Evolutionary conservation across 2,797 vertebrate species (phyloP), one percentile per base, ranked within the genome.

Genomic region (Poecilia wingei): DNA sequence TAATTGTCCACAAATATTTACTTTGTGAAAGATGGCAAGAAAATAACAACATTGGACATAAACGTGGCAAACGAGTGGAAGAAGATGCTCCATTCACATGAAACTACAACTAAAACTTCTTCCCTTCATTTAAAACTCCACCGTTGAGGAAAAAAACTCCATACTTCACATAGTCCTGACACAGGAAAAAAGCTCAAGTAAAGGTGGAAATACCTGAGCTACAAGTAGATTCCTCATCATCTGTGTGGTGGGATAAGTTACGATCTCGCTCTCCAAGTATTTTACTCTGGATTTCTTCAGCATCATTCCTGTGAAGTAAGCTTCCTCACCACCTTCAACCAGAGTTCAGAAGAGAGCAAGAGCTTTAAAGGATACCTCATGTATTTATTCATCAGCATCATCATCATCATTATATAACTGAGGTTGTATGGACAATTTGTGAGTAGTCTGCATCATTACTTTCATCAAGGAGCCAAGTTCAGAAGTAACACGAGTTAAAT

Each of bases 161-260:
- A n/a, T 7, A 61, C 13, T 6, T 2, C 28, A 31, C 13, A 16
- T 3, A 33, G 59, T 18, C 28, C 59, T 7, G 12, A 33, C 16
- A 18, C 18, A 36, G 18, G 3, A 20, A 69, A 68, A 39, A 33
- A 22, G 25, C 8, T 41, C 1, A 70, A 25, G 12, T n/a, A 22
- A 74, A 16, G 47, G 6, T 57, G 47, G 39, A 94, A 96, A 86
- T 87, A 99, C 98, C 92, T 97, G 94, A 79, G 96, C 97, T 72
- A 97, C 84, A 31, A 99, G 95, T 77, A 99, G 96, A 88, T 99
- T 99, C 89, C 98, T 97, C 97, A 96, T 96, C 98, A 99, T 99
- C 71, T 95, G 78, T 1, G 97, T 98, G 75, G 94, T 95, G 79
- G 97, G 97, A 83, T 96, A 99, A 80, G 93, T 57, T 77, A 97